Conservation (phyloP, 2,797 vertebrate species). For the Myotis planiceps region DNA sequence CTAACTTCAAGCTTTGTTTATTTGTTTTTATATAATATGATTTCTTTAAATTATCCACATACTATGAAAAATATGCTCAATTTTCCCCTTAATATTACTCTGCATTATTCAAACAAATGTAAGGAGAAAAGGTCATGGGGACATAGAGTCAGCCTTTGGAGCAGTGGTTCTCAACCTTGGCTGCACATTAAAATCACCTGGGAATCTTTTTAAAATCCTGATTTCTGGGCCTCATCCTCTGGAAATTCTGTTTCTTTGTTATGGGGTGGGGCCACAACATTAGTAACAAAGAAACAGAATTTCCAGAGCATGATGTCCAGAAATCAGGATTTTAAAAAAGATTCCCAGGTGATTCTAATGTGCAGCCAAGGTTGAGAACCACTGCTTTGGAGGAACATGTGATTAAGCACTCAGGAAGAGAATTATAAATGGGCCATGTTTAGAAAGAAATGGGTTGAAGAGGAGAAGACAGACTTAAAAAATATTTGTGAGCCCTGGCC, state of each 20-base stretch:
- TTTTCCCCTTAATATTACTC: neutral
- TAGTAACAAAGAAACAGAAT: too few relatives aligned
- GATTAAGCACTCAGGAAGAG: neutral
- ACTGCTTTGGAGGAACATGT: neutral
- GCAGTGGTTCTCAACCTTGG: too few relatives aligned
- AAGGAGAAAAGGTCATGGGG: neutral
- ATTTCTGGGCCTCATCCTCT: too few relatives aligned
- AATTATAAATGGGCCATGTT: neutral
- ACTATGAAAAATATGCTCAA: neutral
- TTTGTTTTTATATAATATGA: slow-evolving; percentile 23
- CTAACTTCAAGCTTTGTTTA: neutral
- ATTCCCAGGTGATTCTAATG: too few relatives aligned
- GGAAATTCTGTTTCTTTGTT: too few relatives aligned
- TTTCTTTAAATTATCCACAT: neutral
- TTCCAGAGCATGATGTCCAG: too few relatives aligned
- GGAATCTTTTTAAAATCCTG: too few relatives aligned
- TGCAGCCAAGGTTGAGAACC: too few relatives aligned
- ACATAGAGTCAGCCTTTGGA: neutral
- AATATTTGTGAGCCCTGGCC: neutral
- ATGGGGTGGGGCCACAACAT: too few relatives aligned
- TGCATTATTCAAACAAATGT: neutral
- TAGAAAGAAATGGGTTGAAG: neutral
- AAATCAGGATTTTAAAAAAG: too few relatives aligned
- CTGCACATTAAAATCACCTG: too few relatives aligned
- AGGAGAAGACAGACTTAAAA: neutral